phyloP scores from a whole-genome alignment of 2,797 vertebrate genomes.

The Sarcoramphus papa region DNA sequence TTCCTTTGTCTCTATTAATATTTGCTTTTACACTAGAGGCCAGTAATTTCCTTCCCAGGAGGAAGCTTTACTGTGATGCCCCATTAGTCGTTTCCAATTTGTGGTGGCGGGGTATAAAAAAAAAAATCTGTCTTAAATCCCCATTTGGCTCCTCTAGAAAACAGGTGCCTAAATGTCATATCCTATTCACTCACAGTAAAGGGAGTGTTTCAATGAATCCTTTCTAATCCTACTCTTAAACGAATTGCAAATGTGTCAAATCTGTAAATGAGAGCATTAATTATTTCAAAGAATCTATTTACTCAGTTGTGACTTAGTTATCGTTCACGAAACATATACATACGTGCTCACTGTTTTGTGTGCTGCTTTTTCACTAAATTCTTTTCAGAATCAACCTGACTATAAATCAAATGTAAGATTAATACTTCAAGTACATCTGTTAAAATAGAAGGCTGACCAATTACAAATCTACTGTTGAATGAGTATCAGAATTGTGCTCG shows the following conservation, averaged over 20 bases:
- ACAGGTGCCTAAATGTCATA: background rate
- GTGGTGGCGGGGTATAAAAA: background rate
- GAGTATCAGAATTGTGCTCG: background rate
- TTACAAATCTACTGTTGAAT: background rate
- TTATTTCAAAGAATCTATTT: constrained; percentile 13
- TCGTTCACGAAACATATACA: background rate
- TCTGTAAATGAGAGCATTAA: background rate
- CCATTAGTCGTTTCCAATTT: background rate
- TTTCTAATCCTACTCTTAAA: background rate
- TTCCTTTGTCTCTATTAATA: background rate
- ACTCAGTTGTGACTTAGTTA: background rate
- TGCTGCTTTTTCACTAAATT: background rate
- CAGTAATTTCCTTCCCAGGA: background rate
- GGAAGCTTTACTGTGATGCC: background rate
- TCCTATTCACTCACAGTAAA: background rate
- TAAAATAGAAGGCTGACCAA: background rate
- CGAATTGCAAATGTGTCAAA: background rate
- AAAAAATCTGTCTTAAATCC: background rate
- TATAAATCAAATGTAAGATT: background rate
- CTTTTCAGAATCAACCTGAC: background rate
- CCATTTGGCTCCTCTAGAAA: background rate
- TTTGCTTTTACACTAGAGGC: background rate
- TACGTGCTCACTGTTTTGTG: background rate
- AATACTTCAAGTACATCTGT: background rate
- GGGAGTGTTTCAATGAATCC: background rate